A percentile compares a stretch with the other conserved stretches of the same genome.
These are phyloP conservation scores for Nixonia krombeini DNA, from an alignment of 1,140 invertebrate genomes.

Conservation along the genomic window DNA sequence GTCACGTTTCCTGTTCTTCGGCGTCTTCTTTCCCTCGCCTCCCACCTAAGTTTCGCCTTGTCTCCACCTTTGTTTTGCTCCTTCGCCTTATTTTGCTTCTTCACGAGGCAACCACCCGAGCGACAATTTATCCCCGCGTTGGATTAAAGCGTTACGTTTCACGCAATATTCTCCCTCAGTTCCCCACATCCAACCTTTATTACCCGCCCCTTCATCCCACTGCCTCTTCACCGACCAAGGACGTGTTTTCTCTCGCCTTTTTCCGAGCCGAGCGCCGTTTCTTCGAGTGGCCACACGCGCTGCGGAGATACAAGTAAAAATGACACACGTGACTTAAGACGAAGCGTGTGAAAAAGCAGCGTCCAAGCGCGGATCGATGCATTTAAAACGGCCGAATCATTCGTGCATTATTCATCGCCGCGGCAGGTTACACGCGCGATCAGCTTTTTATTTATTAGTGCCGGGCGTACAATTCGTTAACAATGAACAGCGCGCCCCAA, in stretches of 20 bases:
- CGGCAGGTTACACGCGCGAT: not conserved
- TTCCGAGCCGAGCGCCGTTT: constrained; percentile 21
- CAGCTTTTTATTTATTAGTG: not conserved
- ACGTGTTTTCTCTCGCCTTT: constrained; percentile 26
- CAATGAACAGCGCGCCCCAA: no score
- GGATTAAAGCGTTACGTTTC: constrained; percentile 51
- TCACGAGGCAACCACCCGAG: constrained; percentile 27
- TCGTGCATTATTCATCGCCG: not conserved
- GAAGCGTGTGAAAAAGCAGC: not conserved
- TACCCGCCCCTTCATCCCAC: constrained; percentile 11
- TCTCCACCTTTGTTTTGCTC: constrained; percentile 27
- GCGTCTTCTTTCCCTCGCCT: constrained; percentile 7
- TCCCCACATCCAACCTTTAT: constrained; percentile 27
- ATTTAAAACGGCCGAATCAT: no score
- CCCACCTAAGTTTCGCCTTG: constrained; percentile 14
- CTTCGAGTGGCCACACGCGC: constrained; percentile 30
- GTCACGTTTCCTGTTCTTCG: constrained; percentile 10
- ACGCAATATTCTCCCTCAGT: constrained; percentile 47
- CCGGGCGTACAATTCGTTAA: not conserved
- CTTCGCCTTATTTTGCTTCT: constrained; percentile 24
- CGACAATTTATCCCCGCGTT: constrained; percentile 51
- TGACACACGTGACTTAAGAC: constrained; percentile 19
- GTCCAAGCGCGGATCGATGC: no score
- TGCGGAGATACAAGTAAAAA: constrained; percentile 9
- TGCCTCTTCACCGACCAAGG: no score